Evolutionary conservation across 1,140 invertebrate species (phyloP), one percentile per base, ranked within the genome.

Genomic region (Aricia agestis): DNA sequence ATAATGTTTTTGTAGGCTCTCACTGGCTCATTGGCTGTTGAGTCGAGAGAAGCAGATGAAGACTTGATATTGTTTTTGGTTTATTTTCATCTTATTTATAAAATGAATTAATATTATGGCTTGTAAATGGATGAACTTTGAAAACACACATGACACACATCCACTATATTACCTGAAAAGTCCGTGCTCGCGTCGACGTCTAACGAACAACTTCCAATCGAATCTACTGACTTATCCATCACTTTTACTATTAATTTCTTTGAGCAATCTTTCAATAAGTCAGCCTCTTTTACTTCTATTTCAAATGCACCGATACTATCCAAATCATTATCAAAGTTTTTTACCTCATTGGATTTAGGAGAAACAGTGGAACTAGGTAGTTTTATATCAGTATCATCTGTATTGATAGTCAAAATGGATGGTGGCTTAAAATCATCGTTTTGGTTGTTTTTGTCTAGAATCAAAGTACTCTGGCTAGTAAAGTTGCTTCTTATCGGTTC

Each of bases 121-220:
- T 52, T 52, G 36, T 52, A 68, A 15, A 69, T 32, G 59, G 58
- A 42, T 61, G 61, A 63, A 61, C 68, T 25, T 42, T 63, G 19
- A 63, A 1, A 69, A 63, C 6, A 45, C 18, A 67, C 41, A 61
- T 19, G 61, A 69, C 63, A 71, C 66, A 31, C 42, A 71, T 31
- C 3, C 45, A 41, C 76, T 59, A 52, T 76, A 73, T 86, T 94
- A 96, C 95, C 95, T 96, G 95, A 96, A 87, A 95, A 94, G 84
- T 96, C 95, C 81, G 95, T 96, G 74, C 95, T 95, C 45, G 94
- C 94, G 82, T 97, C 95, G 84, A 96, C 95, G 90, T 97, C 96
- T 78, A 97, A 89, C 41, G 96, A 97, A 92, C 96, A 97, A 87
- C 95, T 95, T 72, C 96, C 96, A 75, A 97, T 97, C 4, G 94